Base-by-base conservation (phyloP, 2,113 vertebrate species). In the Tyto alba region DNA sequence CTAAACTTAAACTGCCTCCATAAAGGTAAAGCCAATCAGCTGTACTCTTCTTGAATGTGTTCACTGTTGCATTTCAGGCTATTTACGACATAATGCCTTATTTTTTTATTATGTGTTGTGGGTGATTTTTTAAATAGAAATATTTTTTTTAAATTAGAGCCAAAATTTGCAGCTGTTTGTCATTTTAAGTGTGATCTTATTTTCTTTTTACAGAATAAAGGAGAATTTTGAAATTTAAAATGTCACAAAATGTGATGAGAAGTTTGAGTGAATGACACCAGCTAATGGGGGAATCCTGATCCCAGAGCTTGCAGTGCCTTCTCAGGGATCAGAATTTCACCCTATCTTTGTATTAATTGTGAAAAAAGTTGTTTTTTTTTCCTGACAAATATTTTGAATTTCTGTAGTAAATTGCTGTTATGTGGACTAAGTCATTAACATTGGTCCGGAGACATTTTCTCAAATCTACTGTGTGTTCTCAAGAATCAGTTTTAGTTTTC, bases 111-210 rank as follows among this genome's bases (percentile, higher is more conserved):
- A 87, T 4, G 12, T 89, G 48, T 68, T 71, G 40, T 62, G 17
- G 52, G 27, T 34, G 77, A 81, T 85, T 85, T 92, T 84, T 94
- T 18, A 83, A 84, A 86, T 30, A 85, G 50, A 93, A 88, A 74
- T 88, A 21, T 55, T 85, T 86, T 86, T 83, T 82, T 22, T 0
- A 43, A 94, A 94, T 84, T 80, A 55, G 38, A 94, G 72, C 76
- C 93, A 93, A 93, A 93, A 81, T 88, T 83, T 94, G 26, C 60
- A 77, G 20, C 75, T 94, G 85, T 59, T 83, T 91, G 90, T 91
- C 13, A 88, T 91, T 93, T 90, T 66, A 57, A 89, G 30, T 50
- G 47, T 74, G 47, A 57, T 43, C 4, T 0, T 38, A 55, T 64
- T 77, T 92, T 63, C 19, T 68, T 89, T 86, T 80, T 21, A 29